A percentile compares a stretch with the other conserved stretches of the same genome.
Evolutionary conservation across 2,113 vertebrate species (phyloP).

Genomic region (Lethenteron camtschaticum): DNA sequence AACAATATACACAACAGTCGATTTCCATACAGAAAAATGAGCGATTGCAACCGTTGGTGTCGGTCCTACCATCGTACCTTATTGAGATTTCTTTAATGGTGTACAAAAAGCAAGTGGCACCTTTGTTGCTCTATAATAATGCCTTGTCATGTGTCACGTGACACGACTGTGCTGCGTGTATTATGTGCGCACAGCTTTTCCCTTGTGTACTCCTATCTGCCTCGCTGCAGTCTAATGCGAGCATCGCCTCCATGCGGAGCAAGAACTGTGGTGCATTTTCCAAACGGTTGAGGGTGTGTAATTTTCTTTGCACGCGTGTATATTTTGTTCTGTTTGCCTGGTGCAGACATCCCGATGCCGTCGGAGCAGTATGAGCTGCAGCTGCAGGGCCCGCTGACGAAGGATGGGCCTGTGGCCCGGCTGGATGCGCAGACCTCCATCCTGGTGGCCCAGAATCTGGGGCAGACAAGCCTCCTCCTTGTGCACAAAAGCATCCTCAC

Average conservation of each 20-base stretch:
- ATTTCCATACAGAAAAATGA: too few species aligned
- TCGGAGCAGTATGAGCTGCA: constrained; percentile 73
- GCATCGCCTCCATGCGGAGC: too few species aligned
- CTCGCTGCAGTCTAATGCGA: too few species aligned
- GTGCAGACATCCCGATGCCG: constrained; percentile 48
- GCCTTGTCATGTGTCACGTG: constrained; percentile 6
- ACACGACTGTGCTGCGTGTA: background rate
- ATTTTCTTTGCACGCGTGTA: too few species aligned
- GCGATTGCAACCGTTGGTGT: background rate
- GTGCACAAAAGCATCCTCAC: constrained; percentile 33
- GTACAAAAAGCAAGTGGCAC: background rate
- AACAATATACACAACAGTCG: background rate
- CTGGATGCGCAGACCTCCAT: constrained; percentile 31
- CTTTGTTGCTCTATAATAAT: constrained; percentile 6
- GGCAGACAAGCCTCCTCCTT: constrained; percentile 26
- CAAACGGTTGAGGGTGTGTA: too few species aligned
- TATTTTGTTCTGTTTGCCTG: too few species aligned
- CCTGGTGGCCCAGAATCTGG: constrained; percentile 29
- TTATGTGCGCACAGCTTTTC: too few species aligned
- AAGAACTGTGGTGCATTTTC: too few species aligned
- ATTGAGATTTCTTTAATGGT: background rate
- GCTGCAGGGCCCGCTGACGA: constrained; percentile 46
- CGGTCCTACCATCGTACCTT: background rate
- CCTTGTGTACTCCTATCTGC: too few species aligned
- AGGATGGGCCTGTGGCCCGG: constrained; percentile 23